A percentile compares a stretch with the other conserved stretches of the same genome.
These are phyloP conservation scores for Eupithecia inturbata DNA, from an alignment of 2,888 invertebrate species.

Conservation along the genomic window DNA sequence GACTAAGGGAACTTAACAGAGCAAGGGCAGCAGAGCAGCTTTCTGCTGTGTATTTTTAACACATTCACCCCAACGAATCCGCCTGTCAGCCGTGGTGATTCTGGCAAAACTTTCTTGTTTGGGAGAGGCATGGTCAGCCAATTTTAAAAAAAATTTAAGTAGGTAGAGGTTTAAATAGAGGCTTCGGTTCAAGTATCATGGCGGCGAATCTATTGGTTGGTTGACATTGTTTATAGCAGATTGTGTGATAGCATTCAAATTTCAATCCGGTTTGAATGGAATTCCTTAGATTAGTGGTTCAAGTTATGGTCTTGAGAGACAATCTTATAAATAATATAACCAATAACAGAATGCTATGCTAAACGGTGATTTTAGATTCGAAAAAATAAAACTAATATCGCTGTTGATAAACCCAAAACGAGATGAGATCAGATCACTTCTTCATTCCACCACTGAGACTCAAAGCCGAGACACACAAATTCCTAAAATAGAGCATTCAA, in stretches of 20 bases:
- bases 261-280: constrained; percentile 44
- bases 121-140: too few species aligned
- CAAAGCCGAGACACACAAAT: constrained; percentile 2
- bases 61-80: too few species aligned
- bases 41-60: too few species aligned
- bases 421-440: not conserved
- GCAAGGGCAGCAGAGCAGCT: too few species aligned
- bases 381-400: not conserved
- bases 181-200: constrained; percentile 34
- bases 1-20: too few species aligned
- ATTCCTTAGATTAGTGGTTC: constrained; percentile 25
- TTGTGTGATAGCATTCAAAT: constrained; percentile 57
- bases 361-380: not conserved
- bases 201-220: constrained; percentile 47
- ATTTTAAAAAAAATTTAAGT: too few species aligned
- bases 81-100: too few species aligned
- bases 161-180: not conserved
- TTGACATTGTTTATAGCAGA: constrained; percentile 56
- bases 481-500: not conserved
- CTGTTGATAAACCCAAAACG: not conserved
- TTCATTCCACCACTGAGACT: too few species aligned
- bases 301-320: constrained; percentile 7
- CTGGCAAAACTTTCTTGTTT: too few species aligned
- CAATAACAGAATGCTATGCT: not conserved
- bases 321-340: not conserved